phyloP scores from a whole-genome alignment of 2,888 invertebrate genomes.

The Magallana nippona region DNA sequence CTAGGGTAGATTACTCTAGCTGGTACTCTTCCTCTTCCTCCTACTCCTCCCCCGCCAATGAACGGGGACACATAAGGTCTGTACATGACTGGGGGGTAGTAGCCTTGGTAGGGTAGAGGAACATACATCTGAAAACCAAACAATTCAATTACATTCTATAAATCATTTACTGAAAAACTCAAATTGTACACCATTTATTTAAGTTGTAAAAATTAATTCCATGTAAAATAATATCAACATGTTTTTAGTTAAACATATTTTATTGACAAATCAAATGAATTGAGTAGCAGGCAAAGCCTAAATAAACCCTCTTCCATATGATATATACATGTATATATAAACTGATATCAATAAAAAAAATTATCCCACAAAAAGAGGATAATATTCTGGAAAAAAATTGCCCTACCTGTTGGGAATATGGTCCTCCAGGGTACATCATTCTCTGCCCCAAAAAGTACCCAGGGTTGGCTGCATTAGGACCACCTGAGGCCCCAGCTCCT shows the following conservation, averaged over 20 bases:
- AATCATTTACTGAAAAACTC: no score
- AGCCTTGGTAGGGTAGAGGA: slow-evolving; percentile 58
- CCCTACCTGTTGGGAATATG: slow-evolving; percentile 44
- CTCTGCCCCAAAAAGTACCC: slow-evolving; percentile 51
- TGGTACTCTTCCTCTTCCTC: slow-evolving; percentile 48
- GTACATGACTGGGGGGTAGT: slow-evolving; percentile 61
- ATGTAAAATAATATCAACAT: no score
- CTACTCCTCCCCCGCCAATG: slow-evolving; percentile 52
- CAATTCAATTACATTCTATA: background rate
- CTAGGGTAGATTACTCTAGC: slow-evolving; percentile 42
- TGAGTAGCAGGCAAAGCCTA: no score
- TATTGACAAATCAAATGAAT: no score
- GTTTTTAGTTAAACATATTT: no score
- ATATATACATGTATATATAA: no score
- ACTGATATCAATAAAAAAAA: background rate
- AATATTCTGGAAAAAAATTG: background rate
- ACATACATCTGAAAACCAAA: slow-evolving; percentile 64
- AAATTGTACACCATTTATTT: no score
- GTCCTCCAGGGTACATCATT: slow-evolving; percentile 49
- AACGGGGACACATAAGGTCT: slow-evolving; percentile 52
- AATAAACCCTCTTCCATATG: no score
- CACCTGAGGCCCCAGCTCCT: slow-evolving; percentile 2
- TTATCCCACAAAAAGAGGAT: background rate
- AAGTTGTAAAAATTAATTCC: no score
- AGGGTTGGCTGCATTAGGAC: slow-evolving; percentile 38